Percentiles rank a stretch among this genome's conserved stretches.
Evolutionary conservation across 2,797 vertebrate species (phyloP).

Genomic region (Sebastiscus tertius): DNA sequence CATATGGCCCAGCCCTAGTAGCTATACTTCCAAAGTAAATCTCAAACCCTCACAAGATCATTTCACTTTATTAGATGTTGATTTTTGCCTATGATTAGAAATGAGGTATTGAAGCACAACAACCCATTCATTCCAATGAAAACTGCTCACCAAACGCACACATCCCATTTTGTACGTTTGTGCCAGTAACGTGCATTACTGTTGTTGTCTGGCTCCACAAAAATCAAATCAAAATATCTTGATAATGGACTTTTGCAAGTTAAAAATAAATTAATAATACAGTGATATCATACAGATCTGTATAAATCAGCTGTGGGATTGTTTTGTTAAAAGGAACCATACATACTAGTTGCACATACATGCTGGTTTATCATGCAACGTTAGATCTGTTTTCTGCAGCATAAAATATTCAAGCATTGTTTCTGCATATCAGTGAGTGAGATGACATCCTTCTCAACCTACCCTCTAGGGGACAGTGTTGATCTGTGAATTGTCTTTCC

Average conservation of each 20-base stretch:
- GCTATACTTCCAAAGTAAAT: not conserved
- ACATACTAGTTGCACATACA: not conserved
- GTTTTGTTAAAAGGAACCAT: slow-evolving; percentile 5
- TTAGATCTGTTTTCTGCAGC: not conserved
- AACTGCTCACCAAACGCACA: not conserved
- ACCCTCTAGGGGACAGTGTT: slow-evolving; percentile 87
- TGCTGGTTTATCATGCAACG: not conserved
- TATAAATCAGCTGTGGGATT: not conserved
- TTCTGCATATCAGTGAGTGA: not conserved
- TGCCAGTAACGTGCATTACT: not conserved
- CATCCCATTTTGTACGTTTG: not conserved
- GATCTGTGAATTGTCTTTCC: slow-evolving; percentile 75
- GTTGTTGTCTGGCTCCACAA: not conserved
- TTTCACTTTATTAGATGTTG: not conserved
- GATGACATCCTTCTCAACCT: slow-evolving; percentile 57
- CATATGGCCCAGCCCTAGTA: too few relatives aligned
- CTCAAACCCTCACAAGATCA: not conserved
- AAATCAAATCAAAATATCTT: not conserved
- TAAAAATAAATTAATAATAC: too few relatives aligned
- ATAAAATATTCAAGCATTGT: not conserved
- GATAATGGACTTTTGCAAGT: not conserved
- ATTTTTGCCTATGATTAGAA: not conserved
- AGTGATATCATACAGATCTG: not conserved
- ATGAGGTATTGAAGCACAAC: not conserved
- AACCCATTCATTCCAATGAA: not conserved